Evolutionary conservation across 2,797 vertebrate genomes (phyloP).

Genomic region (Myioborus melanocephalus): DNA sequence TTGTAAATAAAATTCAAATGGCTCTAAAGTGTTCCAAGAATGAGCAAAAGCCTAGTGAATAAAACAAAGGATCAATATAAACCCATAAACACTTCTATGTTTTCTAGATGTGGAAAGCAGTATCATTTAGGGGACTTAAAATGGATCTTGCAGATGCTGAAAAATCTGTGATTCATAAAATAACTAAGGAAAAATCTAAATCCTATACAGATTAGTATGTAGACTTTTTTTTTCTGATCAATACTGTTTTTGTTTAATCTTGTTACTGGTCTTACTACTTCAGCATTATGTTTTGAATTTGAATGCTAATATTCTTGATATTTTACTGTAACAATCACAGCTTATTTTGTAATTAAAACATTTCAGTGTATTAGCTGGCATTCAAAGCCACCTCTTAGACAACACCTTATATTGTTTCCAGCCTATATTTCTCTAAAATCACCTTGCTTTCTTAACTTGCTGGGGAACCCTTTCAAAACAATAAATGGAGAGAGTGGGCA

Average conservation of each 20-base stretch:
- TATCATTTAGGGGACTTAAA: not conserved
- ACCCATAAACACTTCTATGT: not conserved
- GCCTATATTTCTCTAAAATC: not conserved
- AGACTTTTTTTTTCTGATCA: not conserved
- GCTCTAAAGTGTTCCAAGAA: not conserved
- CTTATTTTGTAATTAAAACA: not conserved
- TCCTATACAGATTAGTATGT: not conserved
- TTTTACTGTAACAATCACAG: not conserved
- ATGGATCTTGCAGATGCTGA: not conserved
- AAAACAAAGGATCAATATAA: not conserved
- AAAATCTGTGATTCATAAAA: not conserved
- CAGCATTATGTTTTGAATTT: not conserved
- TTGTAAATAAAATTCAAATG: not conserved
- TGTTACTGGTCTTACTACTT: not conserved
- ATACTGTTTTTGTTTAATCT: not conserved
- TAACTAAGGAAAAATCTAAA: not conserved
- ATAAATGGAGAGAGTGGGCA: not conserved
- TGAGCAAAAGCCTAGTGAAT: not conserved
- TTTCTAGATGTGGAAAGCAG: not conserved
- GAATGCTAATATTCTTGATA: not conserved
- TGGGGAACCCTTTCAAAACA: not conserved
- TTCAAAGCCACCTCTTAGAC: not conserved
- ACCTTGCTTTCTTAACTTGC: not conserved
- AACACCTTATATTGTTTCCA: not conserved
- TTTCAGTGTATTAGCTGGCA: not conserved